phyloP scores from a whole-genome alignment of 2,888 invertebrate genomes.

The Ochlodes sylvanus region DNA sequence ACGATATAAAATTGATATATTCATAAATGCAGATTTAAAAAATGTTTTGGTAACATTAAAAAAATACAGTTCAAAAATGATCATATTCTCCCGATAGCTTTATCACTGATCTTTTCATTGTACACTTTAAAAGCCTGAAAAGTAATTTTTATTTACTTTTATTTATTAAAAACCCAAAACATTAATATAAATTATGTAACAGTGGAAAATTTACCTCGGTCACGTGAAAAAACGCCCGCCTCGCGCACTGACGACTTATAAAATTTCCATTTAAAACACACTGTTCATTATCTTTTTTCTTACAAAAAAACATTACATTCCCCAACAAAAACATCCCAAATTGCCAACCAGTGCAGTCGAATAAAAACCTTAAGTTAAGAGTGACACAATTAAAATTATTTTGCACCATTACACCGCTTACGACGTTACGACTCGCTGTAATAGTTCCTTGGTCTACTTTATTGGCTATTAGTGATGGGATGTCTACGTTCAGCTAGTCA shows the following conservation, averaged over 20 bases:
- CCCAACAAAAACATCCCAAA: constrained; percentile 47
- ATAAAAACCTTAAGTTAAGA: constrained; percentile 50
- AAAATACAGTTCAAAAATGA: no score
- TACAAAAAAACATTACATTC: constrained; percentile 71
- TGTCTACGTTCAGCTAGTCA: constrained; percentile 30
- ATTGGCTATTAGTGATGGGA: constrained; percentile 70
- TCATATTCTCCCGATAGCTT: no score
- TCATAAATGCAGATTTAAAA: no score
- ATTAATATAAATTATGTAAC: constrained; percentile 56
- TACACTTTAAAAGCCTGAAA: neutral
- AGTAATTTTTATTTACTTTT: neutral
- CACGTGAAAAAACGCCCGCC: constrained; percentile 73
- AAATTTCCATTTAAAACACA: constrained; percentile 83
- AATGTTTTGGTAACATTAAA: no score
- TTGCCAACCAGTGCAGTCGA: constrained; percentile 43
- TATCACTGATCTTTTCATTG: no score
- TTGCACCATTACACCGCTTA: constrained; percentile 49
- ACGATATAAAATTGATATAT: no score
- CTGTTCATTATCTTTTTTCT: constrained; percentile 82
- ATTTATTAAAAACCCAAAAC: constrained; percentile 16
- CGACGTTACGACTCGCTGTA: constrained; percentile 51
- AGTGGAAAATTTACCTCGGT: constrained; percentile 68
- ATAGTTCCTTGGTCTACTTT: constrained; percentile 77
- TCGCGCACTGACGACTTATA: constrained; percentile 69
- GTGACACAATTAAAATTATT: constrained; percentile 51